Evolutionary conservation across 1,140 invertebrate genomes (phyloP), one percentile per base, ranked within the genome.

Genomic region (Bicyclus anynana): DNA sequence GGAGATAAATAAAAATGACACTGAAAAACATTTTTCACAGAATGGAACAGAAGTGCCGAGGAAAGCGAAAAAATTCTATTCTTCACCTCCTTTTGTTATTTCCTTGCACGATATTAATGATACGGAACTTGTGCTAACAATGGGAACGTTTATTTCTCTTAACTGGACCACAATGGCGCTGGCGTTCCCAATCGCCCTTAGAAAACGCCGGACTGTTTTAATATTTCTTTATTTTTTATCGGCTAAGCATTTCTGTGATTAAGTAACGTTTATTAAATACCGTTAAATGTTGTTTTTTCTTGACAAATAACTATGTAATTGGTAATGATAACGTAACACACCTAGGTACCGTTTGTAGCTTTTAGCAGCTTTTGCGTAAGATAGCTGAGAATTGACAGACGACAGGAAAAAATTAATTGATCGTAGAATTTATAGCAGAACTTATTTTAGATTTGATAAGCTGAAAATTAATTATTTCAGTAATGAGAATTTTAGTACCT

Each of bases 41-140:
- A 56, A 57, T 65, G 60, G 53, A 60, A 59, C 53, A 59, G 29
- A 29, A 26, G 55, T 52, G 62, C 50, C 29, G 44, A 33, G 57
- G 57, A 60, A 56, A 62, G 53, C 37, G 48, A 58, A 60, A 59
- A 66, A 66, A 66, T 62, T 62, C 60, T 69, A 59, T 66, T 63
- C 60, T 58, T 64, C 49, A 59, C 54, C 51, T 53, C 38, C 67
- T 60, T 59, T 70, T 70, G 67, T 70, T 62, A 55, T 62, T 65
- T 67, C 54, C 64, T 57, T 62, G 67, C 52, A 52, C 53, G 51
- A 65, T 69, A 72, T 72, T 69, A 72, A 72, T 69, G 67, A 69
- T 63, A 67, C 52, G 49, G 59, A 54, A 58, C 59, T 65, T 58
- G 55, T 27, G 40, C 47, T 56, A 40, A 62, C 59, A 65, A 69